Evolutionary conservation across 2,888 invertebrate genomes (phyloP).

Genomic region (Chironomus tentans): DNA sequence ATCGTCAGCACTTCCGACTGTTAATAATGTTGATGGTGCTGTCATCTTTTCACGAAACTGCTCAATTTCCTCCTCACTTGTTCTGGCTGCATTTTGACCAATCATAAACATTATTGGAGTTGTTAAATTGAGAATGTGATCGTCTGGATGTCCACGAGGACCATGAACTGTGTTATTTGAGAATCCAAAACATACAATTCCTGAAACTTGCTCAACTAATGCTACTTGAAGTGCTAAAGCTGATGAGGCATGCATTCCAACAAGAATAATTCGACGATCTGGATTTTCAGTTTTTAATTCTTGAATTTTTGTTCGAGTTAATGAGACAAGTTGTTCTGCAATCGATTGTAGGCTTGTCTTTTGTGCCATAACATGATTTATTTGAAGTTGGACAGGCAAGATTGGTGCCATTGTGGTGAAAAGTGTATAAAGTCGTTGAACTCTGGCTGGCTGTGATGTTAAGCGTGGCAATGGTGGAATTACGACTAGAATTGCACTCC

Average conservation of each 20-base stretch:
- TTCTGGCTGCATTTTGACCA: constrained; percentile 61
- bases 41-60: constrained; percentile 65
- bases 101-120: constrained; percentile 69
- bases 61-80: constrained; percentile 66
- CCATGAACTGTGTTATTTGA: constrained; percentile 65
- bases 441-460: constrained; percentile 45
- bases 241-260: constrained; percentile 70
- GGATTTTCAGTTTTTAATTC: constrained; percentile 59
- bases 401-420: constrained; percentile 60
- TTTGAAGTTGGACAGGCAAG: constrained; percentile 47
- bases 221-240: constrained; percentile 64
- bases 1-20: constrained; percentile 69
- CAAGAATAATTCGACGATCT: constrained; percentile 60
- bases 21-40: constrained; percentile 61
- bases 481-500: constrained; percentile 57
- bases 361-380: constrained; percentile 37
- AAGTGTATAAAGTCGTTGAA: constrained; percentile 61
- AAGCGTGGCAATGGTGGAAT: constrained; percentile 48
- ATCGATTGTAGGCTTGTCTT: constrained; percentile 42
- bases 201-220: constrained; percentile 58
- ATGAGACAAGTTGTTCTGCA: constrained; percentile 54
- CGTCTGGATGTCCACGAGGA: constrained; percentile 64
- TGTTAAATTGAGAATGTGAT: constrained; percentile 60
- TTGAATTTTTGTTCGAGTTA: constrained; percentile 60
- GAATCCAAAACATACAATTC: constrained; percentile 70